Base-by-base conservation (phyloP, 2,113 vertebrate species). In the Chlorocebus sabaeus region DNA sequence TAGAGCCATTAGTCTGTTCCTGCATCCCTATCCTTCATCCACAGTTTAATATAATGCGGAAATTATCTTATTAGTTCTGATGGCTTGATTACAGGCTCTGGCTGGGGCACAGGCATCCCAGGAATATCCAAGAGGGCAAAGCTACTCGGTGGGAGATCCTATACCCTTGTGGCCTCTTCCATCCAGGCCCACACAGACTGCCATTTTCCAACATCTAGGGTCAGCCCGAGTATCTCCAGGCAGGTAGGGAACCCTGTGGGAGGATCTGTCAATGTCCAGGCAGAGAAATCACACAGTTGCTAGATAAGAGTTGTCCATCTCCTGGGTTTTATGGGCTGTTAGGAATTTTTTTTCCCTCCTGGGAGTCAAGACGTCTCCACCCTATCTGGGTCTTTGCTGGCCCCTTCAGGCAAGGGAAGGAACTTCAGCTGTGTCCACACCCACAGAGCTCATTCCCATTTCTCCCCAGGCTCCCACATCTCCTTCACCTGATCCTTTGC, bases 331-430 rank as follows among this genome's bases (percentile, higher is more conserved):
- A 72, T 8, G 32, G 18, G 8, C 14, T 92, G 10, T 25, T 23
- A 55, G 38, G 57, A 89, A 86, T 23, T 48, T 48, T 43, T 68
- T 95, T 90, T n/a, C 48, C 68, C n/a, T 81, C 81, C 59, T 38
- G 32, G n/a, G 22, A 87, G 2, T 70, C n/a, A 80, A 68, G 20
- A 75, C 27, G 64, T 80, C 55, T 70, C 76, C 43, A 86, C 64
- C 82, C 94, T 97, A 83, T 75, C 75, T 93, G 45, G 83, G 61
- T 52, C 95, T 97, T 97, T 93, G 96, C 89, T 97, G 97, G 82
- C 96, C 95, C 93, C 89, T 93, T 97, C 89, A 97, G 96, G 55
- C 23, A 2, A 96, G 95, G 96, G 68, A 22, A 93, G 68, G 92
- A 97, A 97, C 90, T 93, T 96, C 83, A 96, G 9, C 43, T 67